Conservation (phyloP, 2,888 invertebrate genomes). For the Drosophila quinaria region DNA sequence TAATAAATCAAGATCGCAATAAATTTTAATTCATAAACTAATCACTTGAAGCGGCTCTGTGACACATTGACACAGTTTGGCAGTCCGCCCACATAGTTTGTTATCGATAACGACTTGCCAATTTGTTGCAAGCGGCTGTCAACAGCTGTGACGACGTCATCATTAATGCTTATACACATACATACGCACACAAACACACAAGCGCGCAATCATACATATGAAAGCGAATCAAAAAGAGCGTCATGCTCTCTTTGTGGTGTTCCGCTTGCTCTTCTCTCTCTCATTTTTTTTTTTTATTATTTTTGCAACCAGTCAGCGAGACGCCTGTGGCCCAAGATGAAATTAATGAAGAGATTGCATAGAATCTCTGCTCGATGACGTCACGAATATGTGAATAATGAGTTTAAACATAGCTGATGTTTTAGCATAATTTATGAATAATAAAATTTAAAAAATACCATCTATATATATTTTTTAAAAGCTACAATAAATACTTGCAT, state of each 20-base stretch:
- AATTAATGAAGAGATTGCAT: slow-evolving; percentile 20
- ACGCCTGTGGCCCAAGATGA: slow-evolving; percentile 19
- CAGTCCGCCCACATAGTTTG: slow-evolving; percentile 35
- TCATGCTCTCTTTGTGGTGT: slow-evolving; percentile 9
- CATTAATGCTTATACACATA: slow-evolving; percentile 17
- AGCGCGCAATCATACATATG: background rate
- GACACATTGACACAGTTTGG: slow-evolving; percentile 73
- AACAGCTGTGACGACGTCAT: slow-evolving; percentile 66
- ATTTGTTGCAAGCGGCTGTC: slow-evolving; percentile 46
- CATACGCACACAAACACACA: background rate
- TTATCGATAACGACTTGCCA: slow-evolving; percentile 64
- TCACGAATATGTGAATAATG: background rate
- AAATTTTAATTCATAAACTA: slow-evolving; percentile 48
- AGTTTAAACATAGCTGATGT: background rate
- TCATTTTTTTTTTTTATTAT: background rate
- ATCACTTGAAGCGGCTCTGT: slow-evolving; percentile 38
- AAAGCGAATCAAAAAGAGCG: slow-evolving; percentile 10
- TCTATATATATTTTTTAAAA: background rate
- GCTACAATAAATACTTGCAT: background rate
- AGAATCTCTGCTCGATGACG: background rate
- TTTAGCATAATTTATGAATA: background rate
- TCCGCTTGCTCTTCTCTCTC: slow-evolving; percentile 20
- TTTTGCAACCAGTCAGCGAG: slow-evolving; percentile 33
- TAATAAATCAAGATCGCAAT: slow-evolving; percentile 42
- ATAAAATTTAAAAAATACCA: background rate